Percentiles rank a stretch among this genome's conserved stretches.
phyloP scores from a whole-genome alignment of 2,113 vertebrate species.

The Perca schrenkii region DNA sequence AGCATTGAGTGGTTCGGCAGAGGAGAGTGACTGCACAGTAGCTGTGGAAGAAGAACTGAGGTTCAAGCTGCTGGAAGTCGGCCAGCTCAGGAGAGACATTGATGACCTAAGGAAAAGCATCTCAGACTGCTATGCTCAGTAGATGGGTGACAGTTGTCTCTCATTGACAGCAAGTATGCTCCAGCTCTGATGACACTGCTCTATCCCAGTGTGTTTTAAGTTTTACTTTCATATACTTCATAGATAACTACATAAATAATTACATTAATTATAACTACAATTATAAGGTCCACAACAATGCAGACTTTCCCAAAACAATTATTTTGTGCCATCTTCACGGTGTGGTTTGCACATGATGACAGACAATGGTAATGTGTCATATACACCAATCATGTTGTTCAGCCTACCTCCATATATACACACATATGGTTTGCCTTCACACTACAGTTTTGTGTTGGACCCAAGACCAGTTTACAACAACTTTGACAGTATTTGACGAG shows the following conservation, averaged over 20 bases:
- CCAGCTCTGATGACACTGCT: neutral
- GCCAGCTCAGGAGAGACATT: constrained; percentile 91
- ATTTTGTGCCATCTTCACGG: neutral
- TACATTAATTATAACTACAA: neutral
- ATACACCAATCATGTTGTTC: neutral
- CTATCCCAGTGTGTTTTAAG: neutral
- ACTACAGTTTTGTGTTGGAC: neutral
- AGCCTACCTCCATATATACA: neutral
- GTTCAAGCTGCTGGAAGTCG: constrained; percentile 88
- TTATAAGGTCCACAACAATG: neutral
- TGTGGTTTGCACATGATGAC: neutral
- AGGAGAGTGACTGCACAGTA: constrained; percentile 87
- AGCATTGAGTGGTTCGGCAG: constrained; percentile 89
- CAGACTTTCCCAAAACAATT: neutral
- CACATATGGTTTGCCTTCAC: neutral
- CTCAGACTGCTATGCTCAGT: constrained; percentile 92
- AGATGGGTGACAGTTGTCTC: constrained; percentile 90
- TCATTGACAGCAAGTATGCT: constrained; percentile 77
- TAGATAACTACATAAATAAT: no score
- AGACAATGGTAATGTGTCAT: neutral
- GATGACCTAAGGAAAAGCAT: constrained; percentile 92
- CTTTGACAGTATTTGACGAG: no score
- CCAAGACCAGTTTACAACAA: no score
- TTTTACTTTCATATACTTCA: neutral
- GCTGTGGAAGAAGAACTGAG: constrained; percentile 84